Base-by-base conservation (phyloP, 2,113 vertebrate genomes). In the Aldabrachelys gigantea region DNA sequence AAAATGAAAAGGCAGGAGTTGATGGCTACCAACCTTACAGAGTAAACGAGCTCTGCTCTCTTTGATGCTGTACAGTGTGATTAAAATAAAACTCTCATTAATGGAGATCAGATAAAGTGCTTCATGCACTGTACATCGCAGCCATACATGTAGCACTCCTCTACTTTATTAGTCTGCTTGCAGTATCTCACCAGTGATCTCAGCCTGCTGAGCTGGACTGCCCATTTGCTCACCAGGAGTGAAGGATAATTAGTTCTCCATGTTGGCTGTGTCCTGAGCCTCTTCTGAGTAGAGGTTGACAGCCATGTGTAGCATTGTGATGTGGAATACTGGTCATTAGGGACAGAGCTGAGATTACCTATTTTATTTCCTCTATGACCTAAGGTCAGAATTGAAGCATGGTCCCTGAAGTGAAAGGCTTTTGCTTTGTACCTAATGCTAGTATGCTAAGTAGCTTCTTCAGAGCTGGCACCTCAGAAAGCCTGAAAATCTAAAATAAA, bases 21-120 rank as follows among this genome's bases (percentile, higher is more conserved):
- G 82, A 87, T 94, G 93, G 91, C 88, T 2, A 49, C 88, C 10
- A 53, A 79, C 53, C 88, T 95, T 57, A 84, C 25, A 1, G 3
- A 93, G 94, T 96, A 96, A 96, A 97, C 87, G 91, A 94, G 57
- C 29, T 94, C 31, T 72, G 1, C 82, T 79, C 1, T 65, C 49
- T 86, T 4, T 1, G 97, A 97, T 96, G 90, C 82, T 72, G 76
- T 93, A 96, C 89, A 91, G 85, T 59, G 93, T 94, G 95, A 89
- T 95, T 92, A 94, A 97, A 97, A 96, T 96, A 97, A 98, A 97
- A 92, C 85, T 87, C 97, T 98, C 96, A 89, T 96, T 98, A 97
- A 97, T 91, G 96, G 96, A 93, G 92, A 84, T 56, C 87, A 95
- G 93, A 27, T 89, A 91, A 90, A 95, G 89, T 0, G 0, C 62